Evolutionary conservation across 2,113 vertebrate species (phyloP).

Genomic region (Nesospiza acunhae): DNA sequence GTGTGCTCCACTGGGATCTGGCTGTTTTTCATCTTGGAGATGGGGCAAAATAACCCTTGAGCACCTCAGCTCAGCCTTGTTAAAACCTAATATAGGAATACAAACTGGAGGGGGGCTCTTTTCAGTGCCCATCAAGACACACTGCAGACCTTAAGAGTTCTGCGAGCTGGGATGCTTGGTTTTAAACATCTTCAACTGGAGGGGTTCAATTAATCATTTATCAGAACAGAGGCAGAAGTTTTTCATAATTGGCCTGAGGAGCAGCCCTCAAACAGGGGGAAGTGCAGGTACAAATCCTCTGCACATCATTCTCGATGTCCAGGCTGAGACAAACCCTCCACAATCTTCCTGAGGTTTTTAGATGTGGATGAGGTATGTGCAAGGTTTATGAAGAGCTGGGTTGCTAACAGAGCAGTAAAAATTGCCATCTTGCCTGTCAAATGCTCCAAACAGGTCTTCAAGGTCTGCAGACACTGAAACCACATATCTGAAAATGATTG

Average conservation of each 20-base stretch:
- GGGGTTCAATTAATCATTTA: background rate
- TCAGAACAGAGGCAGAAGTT: background rate
- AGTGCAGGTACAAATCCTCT: background rate
- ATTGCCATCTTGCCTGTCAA: background rate
- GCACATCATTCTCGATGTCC: background rate
- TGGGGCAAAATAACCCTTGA: background rate
- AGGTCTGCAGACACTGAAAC: slow-evolving; percentile 31
- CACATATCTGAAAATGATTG: slow-evolving; percentile 65
- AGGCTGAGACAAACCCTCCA: background rate
- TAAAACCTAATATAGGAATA: background rate
- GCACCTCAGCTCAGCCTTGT: background rate
- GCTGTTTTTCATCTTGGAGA: background rate
- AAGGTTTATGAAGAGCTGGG: background rate
- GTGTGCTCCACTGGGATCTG: background rate
- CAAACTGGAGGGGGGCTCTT: fast-evolving
- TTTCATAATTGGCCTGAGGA: background rate
- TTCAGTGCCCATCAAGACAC: background rate
- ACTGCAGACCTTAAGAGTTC: background rate
- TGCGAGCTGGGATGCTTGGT: background rate
- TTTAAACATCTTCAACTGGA: background rate
- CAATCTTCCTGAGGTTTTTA: background rate
- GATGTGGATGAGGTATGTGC: fast-evolving
- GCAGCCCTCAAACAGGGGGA: background rate
- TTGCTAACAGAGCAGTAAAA: background rate
- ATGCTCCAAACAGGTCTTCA: background rate